A percentile compares a stretch with the other conserved stretches of the same genome.
phyloP scores from a whole-genome alignment of 2,113 vertebrate genomes.

The Serilophus lunatus region DNA sequence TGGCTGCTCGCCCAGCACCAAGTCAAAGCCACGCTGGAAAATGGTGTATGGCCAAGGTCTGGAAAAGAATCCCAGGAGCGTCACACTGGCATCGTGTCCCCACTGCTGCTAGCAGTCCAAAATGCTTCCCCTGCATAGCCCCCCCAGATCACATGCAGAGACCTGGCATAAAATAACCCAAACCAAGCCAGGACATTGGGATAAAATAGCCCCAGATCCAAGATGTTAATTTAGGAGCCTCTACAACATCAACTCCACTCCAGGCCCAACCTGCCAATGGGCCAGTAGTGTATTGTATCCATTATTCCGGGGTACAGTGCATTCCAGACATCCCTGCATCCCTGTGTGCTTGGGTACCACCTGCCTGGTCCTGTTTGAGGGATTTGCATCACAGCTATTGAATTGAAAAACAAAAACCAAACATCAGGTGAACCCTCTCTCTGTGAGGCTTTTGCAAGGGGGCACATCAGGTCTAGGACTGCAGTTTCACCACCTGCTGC shows the following conservation, averaged over 20 bases:
- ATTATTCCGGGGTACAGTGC: not conserved
- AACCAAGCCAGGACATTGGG: not conserved
- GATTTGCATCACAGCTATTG: not conserved
- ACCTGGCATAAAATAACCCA: not conserved
- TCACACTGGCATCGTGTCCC: not conserved
- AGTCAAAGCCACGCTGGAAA: constrained; percentile 97
- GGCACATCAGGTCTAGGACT: rapidly evolving
- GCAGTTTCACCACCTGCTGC: not conserved
- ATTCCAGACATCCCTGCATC: not conserved
- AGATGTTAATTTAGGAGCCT: not conserved
- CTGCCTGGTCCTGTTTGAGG: not conserved
- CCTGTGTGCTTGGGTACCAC: rapidly evolving
- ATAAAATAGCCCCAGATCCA: not conserved
- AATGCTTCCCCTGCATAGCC: not conserved
- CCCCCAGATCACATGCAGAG: not conserved
- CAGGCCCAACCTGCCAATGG: not conserved
- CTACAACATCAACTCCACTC: not conserved
- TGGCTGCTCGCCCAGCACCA: constrained; percentile 97
- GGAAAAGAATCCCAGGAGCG: constrained; percentile 21
- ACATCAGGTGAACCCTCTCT: not conserved
- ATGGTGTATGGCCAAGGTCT: constrained; percentile 99
- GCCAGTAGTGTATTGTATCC: rapidly evolving
- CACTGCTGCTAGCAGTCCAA: no score
- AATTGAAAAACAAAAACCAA: not conserved
- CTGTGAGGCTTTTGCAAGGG: not conserved